phyloP scores from a whole-genome alignment of 2,797 vertebrate species.

The Lindbergichthys nudifrons region DNA sequence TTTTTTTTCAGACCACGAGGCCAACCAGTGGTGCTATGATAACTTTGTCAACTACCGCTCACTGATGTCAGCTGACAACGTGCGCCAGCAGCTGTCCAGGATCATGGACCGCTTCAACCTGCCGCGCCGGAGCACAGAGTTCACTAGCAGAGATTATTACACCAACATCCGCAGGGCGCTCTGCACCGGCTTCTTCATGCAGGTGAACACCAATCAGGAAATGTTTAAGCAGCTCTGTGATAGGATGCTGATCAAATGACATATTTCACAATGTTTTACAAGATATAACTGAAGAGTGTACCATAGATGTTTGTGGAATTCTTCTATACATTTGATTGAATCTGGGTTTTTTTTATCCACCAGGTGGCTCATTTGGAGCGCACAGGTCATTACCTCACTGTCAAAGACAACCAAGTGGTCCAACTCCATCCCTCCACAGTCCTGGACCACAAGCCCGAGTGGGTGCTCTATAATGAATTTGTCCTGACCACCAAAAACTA shows the following conservation, averaged over 20 bases:
- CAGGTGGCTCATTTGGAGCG: constrained; percentile 95
- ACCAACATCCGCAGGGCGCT: constrained; percentile 98
- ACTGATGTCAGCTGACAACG: constrained; percentile 99
- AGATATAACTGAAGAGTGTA: constrained; percentile 70
- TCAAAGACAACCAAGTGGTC: constrained; percentile 96
- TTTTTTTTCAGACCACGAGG: constrained; percentile 92
- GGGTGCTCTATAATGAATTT: constrained; percentile 96
- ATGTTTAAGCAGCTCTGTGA: background rate
- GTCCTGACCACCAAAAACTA: constrained; percentile 96
- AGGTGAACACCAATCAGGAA: constrained; percentile 79
- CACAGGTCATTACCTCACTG: constrained; percentile 94
- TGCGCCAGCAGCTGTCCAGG: constrained; percentile 97
- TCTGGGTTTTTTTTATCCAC: constrained; percentile 3
- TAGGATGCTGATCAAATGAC: background rate
- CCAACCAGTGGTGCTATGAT: constrained; percentile 99
- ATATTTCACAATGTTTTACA: constrained; percentile 67
- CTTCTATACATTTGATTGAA: background rate
- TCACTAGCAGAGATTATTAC: constrained; percentile 98
- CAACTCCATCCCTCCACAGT: constrained; percentile 95
- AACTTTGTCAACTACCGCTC: constrained; percentile 99
- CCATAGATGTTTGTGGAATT: background rate
- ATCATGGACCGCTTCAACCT: constrained; percentile 99
- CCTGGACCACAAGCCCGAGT: constrained; percentile 95
- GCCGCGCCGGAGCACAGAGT: constrained; percentile 97
- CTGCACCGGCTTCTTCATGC: constrained; percentile 99